A percentile compares a stretch with the other conserved stretches of the same genome.
Evolutionary conservation across 2,888 invertebrate genomes (phyloP).

Genomic region (Axea sp.): DNA sequence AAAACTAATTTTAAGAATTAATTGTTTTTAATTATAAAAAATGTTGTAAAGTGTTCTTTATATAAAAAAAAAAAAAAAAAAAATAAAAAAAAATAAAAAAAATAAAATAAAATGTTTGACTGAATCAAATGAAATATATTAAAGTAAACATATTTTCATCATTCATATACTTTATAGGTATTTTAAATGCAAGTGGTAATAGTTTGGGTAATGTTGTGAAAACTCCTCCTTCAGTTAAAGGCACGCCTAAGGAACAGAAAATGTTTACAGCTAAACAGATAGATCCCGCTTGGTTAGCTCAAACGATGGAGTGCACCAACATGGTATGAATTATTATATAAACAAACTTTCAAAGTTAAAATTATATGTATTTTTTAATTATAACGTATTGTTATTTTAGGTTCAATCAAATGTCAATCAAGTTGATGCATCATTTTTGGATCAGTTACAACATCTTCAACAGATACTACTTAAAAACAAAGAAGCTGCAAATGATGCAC

Average conservation of each 20-base stretch:
- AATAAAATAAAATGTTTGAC: no score
- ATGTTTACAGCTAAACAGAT: slow-evolving; percentile 76
- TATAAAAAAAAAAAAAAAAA: no score
- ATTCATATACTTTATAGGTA: slow-evolving; percentile 62
- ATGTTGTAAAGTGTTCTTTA: no score
- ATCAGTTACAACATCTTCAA: slow-evolving; percentile 84
- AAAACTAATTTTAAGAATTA: background rate
- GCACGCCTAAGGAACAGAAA: slow-evolving; percentile 76
- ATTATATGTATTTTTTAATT: no score
- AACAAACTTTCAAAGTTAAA: no score
- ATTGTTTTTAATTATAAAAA: no score
- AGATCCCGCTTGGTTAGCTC: slow-evolving; percentile 78
- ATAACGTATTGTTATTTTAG: no score
- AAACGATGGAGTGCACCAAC: slow-evolving; percentile 78
- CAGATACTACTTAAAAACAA: slow-evolving; percentile 81
- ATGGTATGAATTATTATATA: slow-evolving; percentile 67
- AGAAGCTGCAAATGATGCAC: slow-evolving; percentile 76
- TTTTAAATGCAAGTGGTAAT: slow-evolving; percentile 70
- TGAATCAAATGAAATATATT: no score
- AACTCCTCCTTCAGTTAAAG: slow-evolving; percentile 74
- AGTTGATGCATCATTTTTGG: slow-evolving; percentile 77
- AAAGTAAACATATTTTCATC: no score
- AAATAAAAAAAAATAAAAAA: no score
- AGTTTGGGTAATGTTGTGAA: slow-evolving; percentile 72
- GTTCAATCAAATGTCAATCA: slow-evolving; percentile 74